phyloP scores from a whole-genome alignment of 2,797 vertebrate species.

The Eremophila alpestris region DNA sequence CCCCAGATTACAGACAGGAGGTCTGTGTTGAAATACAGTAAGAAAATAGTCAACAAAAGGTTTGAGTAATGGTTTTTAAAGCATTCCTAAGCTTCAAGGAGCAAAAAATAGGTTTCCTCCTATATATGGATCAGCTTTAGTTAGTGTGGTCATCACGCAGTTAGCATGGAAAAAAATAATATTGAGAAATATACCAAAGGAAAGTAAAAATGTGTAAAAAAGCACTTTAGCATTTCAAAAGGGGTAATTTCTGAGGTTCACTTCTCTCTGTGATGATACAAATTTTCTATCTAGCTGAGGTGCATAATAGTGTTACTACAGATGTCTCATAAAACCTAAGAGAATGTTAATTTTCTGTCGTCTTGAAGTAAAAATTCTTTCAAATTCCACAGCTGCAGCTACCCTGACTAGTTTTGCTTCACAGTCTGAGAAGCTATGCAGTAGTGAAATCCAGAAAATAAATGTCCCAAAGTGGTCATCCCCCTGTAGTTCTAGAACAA shows the following conservation, averaged over 20 bases:
- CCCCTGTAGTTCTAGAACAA: background rate
- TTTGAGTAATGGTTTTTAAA: background rate
- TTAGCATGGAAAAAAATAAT: background rate
- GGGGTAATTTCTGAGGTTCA: background rate
- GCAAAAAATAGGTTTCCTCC: background rate
- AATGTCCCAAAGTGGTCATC: background rate
- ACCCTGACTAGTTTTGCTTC: background rate
- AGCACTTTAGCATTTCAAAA: background rate
- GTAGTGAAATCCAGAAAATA: background rate
- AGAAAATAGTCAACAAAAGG: background rate
- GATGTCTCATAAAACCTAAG: too few species aligned
- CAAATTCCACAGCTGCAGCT: background rate
- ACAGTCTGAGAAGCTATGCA: background rate
- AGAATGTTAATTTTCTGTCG: background rate
- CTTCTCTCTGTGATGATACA: background rate
- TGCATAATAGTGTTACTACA: background rate
- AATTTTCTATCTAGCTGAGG: background rate
- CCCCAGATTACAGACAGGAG: accelerated
- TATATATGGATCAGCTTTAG: background rate
- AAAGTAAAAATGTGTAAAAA: background rate
- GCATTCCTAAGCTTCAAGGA: background rate
- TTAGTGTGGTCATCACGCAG: background rate
- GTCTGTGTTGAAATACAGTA: background rate
- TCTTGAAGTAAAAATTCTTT: background rate
- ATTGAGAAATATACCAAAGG: background rate